Evolutionary conservation across 2,113 vertebrate genomes (phyloP).

Genomic region (Psephotus haematonotus): DNA sequence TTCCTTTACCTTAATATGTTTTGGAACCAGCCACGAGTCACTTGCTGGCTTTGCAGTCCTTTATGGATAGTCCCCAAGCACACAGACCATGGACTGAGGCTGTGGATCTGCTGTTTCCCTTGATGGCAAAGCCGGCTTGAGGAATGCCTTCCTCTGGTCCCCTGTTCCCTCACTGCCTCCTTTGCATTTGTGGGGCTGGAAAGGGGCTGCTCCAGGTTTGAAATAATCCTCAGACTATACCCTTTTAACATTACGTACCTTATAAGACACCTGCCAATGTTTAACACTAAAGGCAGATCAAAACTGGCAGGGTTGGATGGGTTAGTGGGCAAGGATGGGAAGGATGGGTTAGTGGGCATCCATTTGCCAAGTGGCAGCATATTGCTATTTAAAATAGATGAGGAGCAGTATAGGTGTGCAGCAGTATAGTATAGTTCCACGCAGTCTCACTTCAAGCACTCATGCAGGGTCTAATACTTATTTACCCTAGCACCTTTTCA

Average conservation of each 20-base stretch:
- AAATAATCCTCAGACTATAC: neutral
- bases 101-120: neutral
- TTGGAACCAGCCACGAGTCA: neutral
- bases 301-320: neutral
- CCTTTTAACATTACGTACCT: neutral
- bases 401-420: neutral
- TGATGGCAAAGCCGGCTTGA: neutral
- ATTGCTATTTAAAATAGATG: neutral
- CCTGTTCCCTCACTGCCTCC: neutral
- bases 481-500: neutral
- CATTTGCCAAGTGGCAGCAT: neutral
- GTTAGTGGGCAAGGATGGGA: neutral
- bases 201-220: neutral
- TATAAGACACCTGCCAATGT: neutral
- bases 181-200: neutral
- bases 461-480: neutral
- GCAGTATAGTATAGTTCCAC: neutral
- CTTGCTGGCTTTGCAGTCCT: neutral
- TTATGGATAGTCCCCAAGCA: neutral
- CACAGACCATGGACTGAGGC: neutral
- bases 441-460: accelerated
- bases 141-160: neutral
- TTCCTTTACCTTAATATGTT: neutral
- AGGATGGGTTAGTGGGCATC: neutral
- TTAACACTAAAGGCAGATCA: neutral